Evolutionary conservation across 1,140 invertebrate species (phyloP), one percentile per base, ranked within the genome.

Genomic region (Maniola jurtina): DNA sequence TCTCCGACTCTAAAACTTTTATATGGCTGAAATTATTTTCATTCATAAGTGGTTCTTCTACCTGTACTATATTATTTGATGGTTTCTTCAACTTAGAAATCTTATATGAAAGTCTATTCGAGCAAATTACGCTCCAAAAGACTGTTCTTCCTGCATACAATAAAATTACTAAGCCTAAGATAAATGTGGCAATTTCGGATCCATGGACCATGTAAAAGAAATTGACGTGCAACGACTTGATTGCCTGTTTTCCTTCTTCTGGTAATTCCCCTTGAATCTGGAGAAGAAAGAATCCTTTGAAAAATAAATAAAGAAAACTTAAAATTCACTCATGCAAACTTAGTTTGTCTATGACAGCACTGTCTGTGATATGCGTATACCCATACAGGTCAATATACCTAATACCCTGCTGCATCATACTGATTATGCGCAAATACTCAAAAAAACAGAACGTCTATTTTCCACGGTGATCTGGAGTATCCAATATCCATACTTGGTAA

Each of bases 231-330:
- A 72, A 34, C 11, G 58, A 16, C 50, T 64, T 75, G 35, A 70
- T 66, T 11, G 59, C 33, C 9, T 36, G 42, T 14, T 70, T 63
- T 0, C 59, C 25, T 2, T 70, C 54, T 6, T 77, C 71, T n/a
- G 48, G 15, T 15, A 81, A 33, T 40, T 80, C 64, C 1, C 73
- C 73, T 54, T 82, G 79, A 6, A 70, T 47, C 81, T 84, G 76
- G 50, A 60, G 47, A 40, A 55, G 42, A 40, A 54, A 10, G 40
- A 8, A 48, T 11, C 1, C 3, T 14, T 48, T 48, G 10, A 6
- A 38, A 11, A 38, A 38, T 1, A 38, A 38, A 7, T 38, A 3
- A 25, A 25, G n/a, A 25, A 25, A 25, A 25, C 25, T 1, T 25
- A 25, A 25, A 25, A 25, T 4, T 25, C 4, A 2, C 25, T 25